A percentile compares a stretch with the other conserved stretches of the same genome.
Conservation (phyloP, 1,140 invertebrate species). For the Cherax quadricarinatus region DNA sequence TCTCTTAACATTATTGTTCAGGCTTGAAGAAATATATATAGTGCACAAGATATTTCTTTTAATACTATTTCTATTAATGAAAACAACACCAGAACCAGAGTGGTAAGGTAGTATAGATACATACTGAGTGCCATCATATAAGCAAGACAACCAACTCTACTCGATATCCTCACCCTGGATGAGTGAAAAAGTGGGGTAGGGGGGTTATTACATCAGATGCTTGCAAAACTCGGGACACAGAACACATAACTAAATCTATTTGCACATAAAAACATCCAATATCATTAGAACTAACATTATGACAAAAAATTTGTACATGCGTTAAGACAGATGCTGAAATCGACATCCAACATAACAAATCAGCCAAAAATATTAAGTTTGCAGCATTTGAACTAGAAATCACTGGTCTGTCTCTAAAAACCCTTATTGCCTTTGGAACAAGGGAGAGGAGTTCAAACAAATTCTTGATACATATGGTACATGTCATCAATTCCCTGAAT, state of each 20-base stretch:
- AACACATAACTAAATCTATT: constrained; percentile 71
- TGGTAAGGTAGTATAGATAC: neutral
- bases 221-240: constrained; percentile 70
- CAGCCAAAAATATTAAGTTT: constrained; percentile 63
- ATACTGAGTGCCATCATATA: neutral
- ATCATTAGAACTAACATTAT: constrained; percentile 72
- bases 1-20: neutral
- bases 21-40: neutral
- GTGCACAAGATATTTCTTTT: neutral
- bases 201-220: constrained; percentile 69
- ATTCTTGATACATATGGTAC: constrained; percentile 19
- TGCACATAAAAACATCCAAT: constrained; percentile 72
- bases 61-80: neutral
- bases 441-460: constrained; percentile 64
- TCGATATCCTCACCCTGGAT: neutral
- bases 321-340: constrained; percentile 69
- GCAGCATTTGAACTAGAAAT: constrained; percentile 70
- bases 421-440: constrained; percentile 66
- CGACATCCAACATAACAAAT: constrained; percentile 66
- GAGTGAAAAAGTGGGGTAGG: constrained; percentile 21
- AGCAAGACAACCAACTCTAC: neutral
- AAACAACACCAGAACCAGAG: neutral
- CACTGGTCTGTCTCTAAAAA: constrained; percentile 66
- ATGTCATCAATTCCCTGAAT: constrained; percentile 63
- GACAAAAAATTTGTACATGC: constrained; percentile 72